phyloP scores from a whole-genome alignment of 2,113 vertebrate genomes.

The Neodon shergylaensis region DNA sequence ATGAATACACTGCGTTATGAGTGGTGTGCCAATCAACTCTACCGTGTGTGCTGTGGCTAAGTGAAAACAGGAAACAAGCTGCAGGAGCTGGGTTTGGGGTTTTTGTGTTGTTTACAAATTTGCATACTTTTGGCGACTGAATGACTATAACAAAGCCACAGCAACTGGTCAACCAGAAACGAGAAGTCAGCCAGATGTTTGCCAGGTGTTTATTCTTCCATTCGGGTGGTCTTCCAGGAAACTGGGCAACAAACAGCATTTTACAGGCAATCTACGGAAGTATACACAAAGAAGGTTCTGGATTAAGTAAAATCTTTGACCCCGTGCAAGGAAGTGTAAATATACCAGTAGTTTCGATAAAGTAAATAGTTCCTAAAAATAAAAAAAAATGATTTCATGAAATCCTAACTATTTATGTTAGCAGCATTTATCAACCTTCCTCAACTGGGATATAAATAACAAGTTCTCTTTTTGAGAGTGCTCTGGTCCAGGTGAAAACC shows the following conservation, averaged over 20 bases:
- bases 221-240: conserved; percentile 79
- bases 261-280: conserved; percentile 68
- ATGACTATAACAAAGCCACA: conserved; percentile 70
- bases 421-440: conserved; percentile 12
- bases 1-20: neutral
- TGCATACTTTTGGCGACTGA: conserved; percentile 69
- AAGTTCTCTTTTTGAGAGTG: neutral
- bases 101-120: conserved; percentile 67
- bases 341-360: conserved; percentile 7
- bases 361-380: conserved; percentile 47
- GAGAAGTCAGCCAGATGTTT: conserved; percentile 64
- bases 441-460: conserved; percentile 19
- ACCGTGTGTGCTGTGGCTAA: conserved; percentile 6
- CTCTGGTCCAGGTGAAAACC: neutral
- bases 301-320: conserved; percentile 56
- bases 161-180: conserved; percentile 66
- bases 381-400: conserved; percentile 45
- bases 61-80: conserved; percentile 16
- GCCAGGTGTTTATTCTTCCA: conserved; percentile 75
- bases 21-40: neutral
- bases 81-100: neutral
- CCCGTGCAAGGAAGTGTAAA: conserved; percentile 42
- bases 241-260: conserved; percentile 73
- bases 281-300: conserved; percentile 70
- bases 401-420: neutral